A percentile compares a stretch with the other conserved stretches of the same genome.
Evolutionary conservation across 2,797 vertebrate genomes (phyloP).

Genomic region (Tarsius wallacei): DNA sequence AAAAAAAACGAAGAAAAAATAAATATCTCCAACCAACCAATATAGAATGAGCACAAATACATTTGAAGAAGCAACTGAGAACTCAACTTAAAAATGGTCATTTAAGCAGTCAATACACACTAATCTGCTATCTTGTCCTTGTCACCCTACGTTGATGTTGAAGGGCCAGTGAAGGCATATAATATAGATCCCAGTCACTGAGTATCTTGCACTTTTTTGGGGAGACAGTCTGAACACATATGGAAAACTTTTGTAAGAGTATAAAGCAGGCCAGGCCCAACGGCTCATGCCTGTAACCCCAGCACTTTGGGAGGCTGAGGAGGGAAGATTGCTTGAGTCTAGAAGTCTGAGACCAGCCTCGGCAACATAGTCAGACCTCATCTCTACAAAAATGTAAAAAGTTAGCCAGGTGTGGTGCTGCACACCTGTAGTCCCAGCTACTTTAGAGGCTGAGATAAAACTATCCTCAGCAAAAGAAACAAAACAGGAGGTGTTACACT

Average conservation of each 20-base stretch:
- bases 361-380: too few species aligned
- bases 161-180: not conserved
- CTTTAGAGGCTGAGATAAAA: too few species aligned
- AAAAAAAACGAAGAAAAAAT: not conserved
- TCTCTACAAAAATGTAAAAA: too few species aligned
- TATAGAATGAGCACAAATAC: not conserved
- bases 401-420: too few species aligned
- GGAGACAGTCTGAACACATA: not conserved
- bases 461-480: too few species aligned
- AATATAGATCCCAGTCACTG: not conserved
- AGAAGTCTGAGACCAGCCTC: too few species aligned
- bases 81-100: not conserved
- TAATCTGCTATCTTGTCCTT: not conserved
- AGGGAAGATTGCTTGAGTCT: too few species aligned
- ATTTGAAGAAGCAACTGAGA: conserved; percentile 12
- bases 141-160: not conserved
- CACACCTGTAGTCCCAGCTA: too few species aligned
- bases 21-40: not conserved
- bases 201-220: not conserved
- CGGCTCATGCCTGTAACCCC: too few species aligned
- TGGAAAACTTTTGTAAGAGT: not conserved
- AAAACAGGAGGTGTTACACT: too few species aligned
- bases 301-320: too few species aligned
- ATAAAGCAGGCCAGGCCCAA: conserved; percentile 11
- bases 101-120: not conserved